Conservation (phyloP, 2,888 invertebrate genomes). For the Tenodera sinensis region DNA sequence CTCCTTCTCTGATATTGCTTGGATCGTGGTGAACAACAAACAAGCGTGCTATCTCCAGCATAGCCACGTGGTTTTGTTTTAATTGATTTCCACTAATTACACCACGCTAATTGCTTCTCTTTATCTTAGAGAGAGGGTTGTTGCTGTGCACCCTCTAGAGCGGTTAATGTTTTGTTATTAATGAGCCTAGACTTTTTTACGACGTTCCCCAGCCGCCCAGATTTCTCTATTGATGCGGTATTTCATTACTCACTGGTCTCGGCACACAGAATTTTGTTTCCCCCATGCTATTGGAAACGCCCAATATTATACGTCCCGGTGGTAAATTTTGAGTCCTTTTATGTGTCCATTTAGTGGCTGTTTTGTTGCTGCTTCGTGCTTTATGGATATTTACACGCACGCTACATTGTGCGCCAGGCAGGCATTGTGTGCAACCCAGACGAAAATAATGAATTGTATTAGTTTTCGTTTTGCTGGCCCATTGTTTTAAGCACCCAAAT, state of each 20-base stretch:
- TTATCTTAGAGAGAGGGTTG: not conserved
- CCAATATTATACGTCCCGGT: not conserved
- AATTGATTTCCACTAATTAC: slow-evolving; percentile 16
- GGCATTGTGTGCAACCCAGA: not conserved
- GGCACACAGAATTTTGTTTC: not conserved
- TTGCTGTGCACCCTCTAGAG: not conserved
- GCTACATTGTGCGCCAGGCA: not conserved
- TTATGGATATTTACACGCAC: not conserved
- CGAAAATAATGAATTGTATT: not conserved
- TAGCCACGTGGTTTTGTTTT: not conserved
- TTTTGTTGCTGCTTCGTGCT: not conserved
- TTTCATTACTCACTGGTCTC: not conserved
- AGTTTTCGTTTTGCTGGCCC: not conserved
- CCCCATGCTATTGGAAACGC: not conserved
- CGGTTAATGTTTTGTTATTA: slow-evolving; percentile 21
- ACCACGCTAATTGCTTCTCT: not conserved
- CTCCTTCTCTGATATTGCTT: not conserved
- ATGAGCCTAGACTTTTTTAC: not conserved
- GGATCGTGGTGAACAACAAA: not conserved
- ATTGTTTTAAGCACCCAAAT: not conserved
- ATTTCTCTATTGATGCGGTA: not conserved
- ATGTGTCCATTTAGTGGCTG: not conserved
- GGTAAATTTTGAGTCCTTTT: not conserved
- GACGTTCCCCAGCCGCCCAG: not conserved
- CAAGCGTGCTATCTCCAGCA: not conserved